Base-by-base conservation (phyloP, 2,888 invertebrate genomes). In the Agrochola macilenta region DNA sequence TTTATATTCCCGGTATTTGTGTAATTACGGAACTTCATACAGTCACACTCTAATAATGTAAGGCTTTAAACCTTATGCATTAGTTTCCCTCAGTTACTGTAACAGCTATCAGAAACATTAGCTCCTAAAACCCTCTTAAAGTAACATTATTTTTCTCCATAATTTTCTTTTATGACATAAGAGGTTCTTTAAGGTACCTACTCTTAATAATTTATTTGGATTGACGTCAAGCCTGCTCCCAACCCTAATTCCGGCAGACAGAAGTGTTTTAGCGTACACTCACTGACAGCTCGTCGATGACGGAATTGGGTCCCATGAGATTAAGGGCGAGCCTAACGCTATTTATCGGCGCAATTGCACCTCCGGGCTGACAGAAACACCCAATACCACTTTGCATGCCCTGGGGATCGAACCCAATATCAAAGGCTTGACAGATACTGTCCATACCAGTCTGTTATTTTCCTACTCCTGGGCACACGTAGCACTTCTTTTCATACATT, bases 301-400 rank as follows among this genome's bases (percentile, higher is more conserved):
- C 68, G 54, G 63, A 60, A 69, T 79, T 69, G 17, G 20, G 26
- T 64, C 82, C 80, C 74, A 60, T 46, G 77, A 82, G 85, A 75
- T 54, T 72, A 52, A 54, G n/a, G 58, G 60, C 71, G 68, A 84
- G 52, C 66, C 71, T 83, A 72, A 75, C 72, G 35, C 76, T 75
- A 72, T 75, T 81, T 76, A 39, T 65, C 65, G n/a, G 26, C 64
- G 20, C 85, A 70, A 76, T 79, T 76, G 80, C 84, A 84, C 80
- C 85, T 84, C 61, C 35, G 61, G 49, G 74, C 65, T 85, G 84
- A 81, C 73, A 84, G 81, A 63, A 70, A 76, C 76, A 76, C 81
- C 76, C 68, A 60, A 64, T 74, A 57, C 79, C 61, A 79, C 84
- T 82, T 74, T 83, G n/a, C 30, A 69, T 63, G 23, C 82, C 76